Base-by-base conservation (phyloP, 2,888 invertebrate species). In the Electrophaes corylata region DNA sequence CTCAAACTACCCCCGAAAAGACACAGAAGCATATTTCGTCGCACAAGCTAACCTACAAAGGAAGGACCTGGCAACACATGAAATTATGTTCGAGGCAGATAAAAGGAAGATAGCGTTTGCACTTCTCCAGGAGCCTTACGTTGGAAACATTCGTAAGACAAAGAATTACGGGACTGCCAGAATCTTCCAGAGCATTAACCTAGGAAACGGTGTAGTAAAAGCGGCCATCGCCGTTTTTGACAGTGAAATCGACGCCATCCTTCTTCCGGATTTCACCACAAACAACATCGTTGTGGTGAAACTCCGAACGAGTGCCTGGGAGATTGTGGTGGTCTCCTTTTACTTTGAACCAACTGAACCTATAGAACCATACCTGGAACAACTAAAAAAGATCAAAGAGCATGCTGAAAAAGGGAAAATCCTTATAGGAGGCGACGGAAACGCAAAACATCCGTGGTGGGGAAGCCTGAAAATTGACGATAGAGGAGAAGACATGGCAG, bases 151-250 rank as follows among this genome's bases (percentile, higher is more conserved):
- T n/a, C n/a, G n/a, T n/a, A n/a, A 5, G 5, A 10, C 2, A 4
- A 5, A 2, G 2, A 10, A 4, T 26, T 57, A 59, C 10, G 23
- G 16, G 3, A 46, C 43, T 3, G 37, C 14, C 1, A 50, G 54
- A 12, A 48, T 60, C 12, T 45, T 43, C 48, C 60, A 55, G 44
- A 20, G 31, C 43, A 45, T 23, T 0, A 39, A 29, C 0, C 19
- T 11, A 11, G 52, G 18, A 3, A 18, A 41, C 1, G 51, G n/a
- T 0, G n/a, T 10, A 0, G 48, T 60, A 6, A 56, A 60, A 14
- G 29, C 60, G 1, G 56, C 56, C 2, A 48, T 60, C 3, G 51
- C 48, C 0, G 31, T 60, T 5, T 55, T 51, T 8, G 37, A 54
- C 31, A 4, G 35, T 0, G 29, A 43, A 6, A n/a, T 50, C 0